phyloP scores from a whole-genome alignment of 2,888 invertebrate species.

The Mechanitis mazaeus region DNA sequence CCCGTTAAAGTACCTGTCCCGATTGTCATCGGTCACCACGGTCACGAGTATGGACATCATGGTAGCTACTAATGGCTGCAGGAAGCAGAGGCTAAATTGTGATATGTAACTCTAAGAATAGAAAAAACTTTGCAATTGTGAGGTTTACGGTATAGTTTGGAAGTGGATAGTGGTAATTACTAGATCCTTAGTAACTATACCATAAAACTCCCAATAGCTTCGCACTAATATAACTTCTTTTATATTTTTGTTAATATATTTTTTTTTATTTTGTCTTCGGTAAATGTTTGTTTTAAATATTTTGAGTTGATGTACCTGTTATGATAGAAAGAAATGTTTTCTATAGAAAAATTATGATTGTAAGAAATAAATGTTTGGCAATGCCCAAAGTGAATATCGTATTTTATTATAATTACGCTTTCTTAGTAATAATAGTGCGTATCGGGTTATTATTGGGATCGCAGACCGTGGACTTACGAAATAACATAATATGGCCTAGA shows the following conservation, averaged over 20 bases:
- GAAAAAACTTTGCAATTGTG: conserved; percentile 56
- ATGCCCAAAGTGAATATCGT: conserved; percentile 45
- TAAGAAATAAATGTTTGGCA: conserved; percentile 53
- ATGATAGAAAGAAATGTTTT: conserved; percentile 45
- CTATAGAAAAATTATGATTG: conserved; percentile 42
- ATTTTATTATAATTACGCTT: conserved; percentile 44
- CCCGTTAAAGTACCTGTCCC: conserved; percentile 79
- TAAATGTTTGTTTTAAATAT: conserved; percentile 44
- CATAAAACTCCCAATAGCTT: conserved; percentile 50
- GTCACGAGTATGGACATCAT: conserved; percentile 73
- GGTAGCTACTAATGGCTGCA: conserved; percentile 74
- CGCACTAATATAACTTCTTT: conserved; percentile 59
- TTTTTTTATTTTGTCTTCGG: conserved; percentile 57
- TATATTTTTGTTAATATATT: conserved; percentile 48
- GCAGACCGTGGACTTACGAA: conserved; percentile 59
- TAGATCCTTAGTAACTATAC: conserved; percentile 43
- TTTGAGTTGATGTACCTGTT: conserved; percentile 76
- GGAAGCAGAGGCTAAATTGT: conserved; percentile 73
- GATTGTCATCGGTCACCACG: conserved; percentile 65
- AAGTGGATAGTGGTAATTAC: conserved; percentile 51
- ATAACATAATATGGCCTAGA: conserved; percentile 65
- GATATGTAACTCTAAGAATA: conserved; percentile 74
- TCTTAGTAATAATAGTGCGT: conserved; percentile 37
- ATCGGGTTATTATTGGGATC: conserved; percentile 47
- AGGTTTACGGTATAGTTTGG: conserved; percentile 48